Percentiles rank a stretch among this genome's conserved stretches.
Conservation (phyloP, 2,888 invertebrate species). For the Labia minor region DNA sequence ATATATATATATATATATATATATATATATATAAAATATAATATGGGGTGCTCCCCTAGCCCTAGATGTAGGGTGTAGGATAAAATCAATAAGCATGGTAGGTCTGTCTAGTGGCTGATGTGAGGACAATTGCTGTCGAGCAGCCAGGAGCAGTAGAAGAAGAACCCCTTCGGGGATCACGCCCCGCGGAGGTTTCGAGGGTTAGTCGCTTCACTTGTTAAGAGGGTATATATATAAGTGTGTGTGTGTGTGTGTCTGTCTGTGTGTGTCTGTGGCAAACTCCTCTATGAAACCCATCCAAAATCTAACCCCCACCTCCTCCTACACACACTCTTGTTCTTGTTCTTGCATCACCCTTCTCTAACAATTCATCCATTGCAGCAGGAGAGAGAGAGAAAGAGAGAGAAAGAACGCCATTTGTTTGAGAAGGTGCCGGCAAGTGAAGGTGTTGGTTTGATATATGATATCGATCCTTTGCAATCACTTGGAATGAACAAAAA, state of each 20-base stretch:
- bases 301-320: too few species aligned
- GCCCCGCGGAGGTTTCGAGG: not conserved
- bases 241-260: too few species aligned
- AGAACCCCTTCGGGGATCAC: not conserved
- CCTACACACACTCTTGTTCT: conserved; percentile 3
- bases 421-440: conserved; percentile 4
- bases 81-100: conserved; percentile 13
- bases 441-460: conserved; percentile 1
- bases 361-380: too few species aligned
- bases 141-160: not conserved
- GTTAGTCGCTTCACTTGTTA: not conserved
- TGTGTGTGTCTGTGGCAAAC: not conserved
- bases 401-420: not conserved
- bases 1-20: conserved; percentile 17
- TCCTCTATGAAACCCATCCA: not conserved
- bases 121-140: conserved; percentile 1
- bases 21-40: conserved; percentile 17
- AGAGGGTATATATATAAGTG: too few species aligned
- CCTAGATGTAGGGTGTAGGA: conserved; percentile 13
- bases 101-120: conserved; percentile 13
- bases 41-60: conserved; percentile 15
- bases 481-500: too few species aligned
- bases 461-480: not conserved
- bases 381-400: not conserved
- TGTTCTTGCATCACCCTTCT: conserved; percentile 4